Evolutionary conservation across 2,797 vertebrate genomes (phyloP), one percentile per base, ranked within the genome.

Genomic region (Aulostomus chinensis): DNA sequence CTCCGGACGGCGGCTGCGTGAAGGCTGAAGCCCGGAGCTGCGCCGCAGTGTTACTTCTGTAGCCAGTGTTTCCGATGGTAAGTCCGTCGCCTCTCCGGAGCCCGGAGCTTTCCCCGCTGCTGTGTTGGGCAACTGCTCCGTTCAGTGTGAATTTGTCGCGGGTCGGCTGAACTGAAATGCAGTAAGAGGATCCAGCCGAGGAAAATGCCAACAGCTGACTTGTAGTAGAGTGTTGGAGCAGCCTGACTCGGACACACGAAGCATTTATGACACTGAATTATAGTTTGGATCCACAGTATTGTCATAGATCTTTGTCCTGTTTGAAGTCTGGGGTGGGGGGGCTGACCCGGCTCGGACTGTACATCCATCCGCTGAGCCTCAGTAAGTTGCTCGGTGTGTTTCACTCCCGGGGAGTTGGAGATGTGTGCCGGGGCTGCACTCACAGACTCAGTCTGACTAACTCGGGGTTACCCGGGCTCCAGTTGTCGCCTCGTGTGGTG

Each of bases 41-140:
- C 68, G 36, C 74, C 67, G 80, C 85, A 48, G 80, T 57, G 68
- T 65, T 41, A 55, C 58, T 73, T 57, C 33, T 59, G 47, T 31
- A 58, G 39, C 60, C 50, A 50, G 56, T 66, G 65, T 62, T 58
- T 73, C 75, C 66, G 45, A 64, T 75, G 81, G 87, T 89, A 20
- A 83, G 87, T 84, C 25, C 49, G 1, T 30, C 32, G 53, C 28
- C 46, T 37, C 39, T 61, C 30, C 47, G 1, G n/a, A n/a, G n/a
- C n/a, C n/a, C n/a, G n/a, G 1, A 28, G 59, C 52, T 36, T 49
- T 5, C 50, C 34, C 45, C 58, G 59, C 59, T 31, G 45, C 53
- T 46, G 33, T 20, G 33, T 39, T 20, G 28, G 16, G 15, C 37
- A 35, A 40, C 52, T 57, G 50, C 36, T 46, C 40, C 1, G 57